Conservation (phyloP, 1,140 invertebrate species). For the Drosophila nasuta region DNA sequence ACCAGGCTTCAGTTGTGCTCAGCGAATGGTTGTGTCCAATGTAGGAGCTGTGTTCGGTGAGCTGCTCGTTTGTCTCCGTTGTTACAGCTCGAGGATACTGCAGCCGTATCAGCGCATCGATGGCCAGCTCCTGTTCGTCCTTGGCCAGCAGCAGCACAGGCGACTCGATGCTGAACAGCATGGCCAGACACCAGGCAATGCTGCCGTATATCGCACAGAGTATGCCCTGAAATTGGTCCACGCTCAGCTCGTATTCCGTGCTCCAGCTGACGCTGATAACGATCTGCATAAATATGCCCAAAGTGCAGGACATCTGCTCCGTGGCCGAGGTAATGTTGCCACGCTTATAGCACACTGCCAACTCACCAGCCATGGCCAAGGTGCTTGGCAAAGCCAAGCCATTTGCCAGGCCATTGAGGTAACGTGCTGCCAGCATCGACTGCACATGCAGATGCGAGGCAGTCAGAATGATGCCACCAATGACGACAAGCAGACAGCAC, state of each 20-base stretch:
- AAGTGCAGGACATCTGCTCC: conserved; percentile 54
- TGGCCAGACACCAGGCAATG: conserved; percentile 51
- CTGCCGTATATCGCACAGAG: conserved; percentile 50
- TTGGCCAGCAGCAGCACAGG: conserved; percentile 57
- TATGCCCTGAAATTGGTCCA: conserved; percentile 59
- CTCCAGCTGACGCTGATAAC: conserved; percentile 50
- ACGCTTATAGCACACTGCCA: conserved; percentile 63
- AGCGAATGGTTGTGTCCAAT: conserved; percentile 43
- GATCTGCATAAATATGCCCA: conserved; percentile 71
- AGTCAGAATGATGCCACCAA: conserved; percentile 52
- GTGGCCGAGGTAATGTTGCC: conserved; percentile 48
- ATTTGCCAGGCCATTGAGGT: conserved; percentile 68
- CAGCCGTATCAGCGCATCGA: conserved; percentile 58
- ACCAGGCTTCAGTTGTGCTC: conserved; percentile 16
- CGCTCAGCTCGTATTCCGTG: conserved; percentile 35
- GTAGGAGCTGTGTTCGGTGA: conserved; percentile 68
- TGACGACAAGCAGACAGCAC: conserved; percentile 47
- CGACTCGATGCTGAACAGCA: conserved; percentile 58
- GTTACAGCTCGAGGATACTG: conserved; percentile 65
- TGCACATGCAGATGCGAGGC: conserved; percentile 9
- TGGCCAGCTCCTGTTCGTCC: conserved; percentile 57
- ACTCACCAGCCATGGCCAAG: conserved; percentile 57
- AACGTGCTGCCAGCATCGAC: conserved; percentile 54
- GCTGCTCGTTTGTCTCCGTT: conserved; percentile 68
- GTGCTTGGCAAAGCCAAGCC: conserved; percentile 57